These are phyloP conservation scores for Neoseiulus cucumeris DNA, from an alignment of 1,140 invertebrate species.

Conservation along the genomic window DNA sequence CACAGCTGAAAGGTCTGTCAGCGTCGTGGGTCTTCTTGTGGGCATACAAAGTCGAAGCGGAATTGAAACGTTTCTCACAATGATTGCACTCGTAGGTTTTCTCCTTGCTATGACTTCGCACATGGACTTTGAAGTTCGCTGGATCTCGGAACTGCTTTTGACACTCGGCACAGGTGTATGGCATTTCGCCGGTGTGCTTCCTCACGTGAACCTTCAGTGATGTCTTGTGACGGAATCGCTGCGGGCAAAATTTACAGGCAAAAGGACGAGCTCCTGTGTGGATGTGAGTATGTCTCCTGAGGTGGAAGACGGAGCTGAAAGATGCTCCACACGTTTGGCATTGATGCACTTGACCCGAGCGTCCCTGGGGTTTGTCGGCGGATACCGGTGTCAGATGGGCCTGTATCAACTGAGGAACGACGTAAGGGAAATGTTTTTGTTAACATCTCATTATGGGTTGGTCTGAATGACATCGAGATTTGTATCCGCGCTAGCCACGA, in stretches of 20 bases:
- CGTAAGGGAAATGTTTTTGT: no score
- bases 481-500: no score
- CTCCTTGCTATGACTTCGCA: neutral
- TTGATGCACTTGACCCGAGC: neutral
- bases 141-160: constrained; percentile 1
- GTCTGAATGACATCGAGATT: no score
- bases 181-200: constrained; percentile 7
- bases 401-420: no score
- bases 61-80: neutral
- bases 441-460: no score
- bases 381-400: no score
- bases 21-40: neutral
- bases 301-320: neutral
- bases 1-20: neutral
- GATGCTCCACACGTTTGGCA: neutral
- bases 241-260: neutral
- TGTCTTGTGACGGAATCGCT: neutral
- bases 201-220: neutral
- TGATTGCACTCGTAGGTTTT: constrained; percentile 6
- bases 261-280: neutral
- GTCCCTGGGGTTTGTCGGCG: no score
- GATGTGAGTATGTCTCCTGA: neutral
- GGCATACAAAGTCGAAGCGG: neutral
- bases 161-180: neutral
- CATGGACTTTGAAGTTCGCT: constrained; percentile 1